Conservation (phyloP, 2,888 invertebrate species). For the Drosophila koepferae region DNA sequence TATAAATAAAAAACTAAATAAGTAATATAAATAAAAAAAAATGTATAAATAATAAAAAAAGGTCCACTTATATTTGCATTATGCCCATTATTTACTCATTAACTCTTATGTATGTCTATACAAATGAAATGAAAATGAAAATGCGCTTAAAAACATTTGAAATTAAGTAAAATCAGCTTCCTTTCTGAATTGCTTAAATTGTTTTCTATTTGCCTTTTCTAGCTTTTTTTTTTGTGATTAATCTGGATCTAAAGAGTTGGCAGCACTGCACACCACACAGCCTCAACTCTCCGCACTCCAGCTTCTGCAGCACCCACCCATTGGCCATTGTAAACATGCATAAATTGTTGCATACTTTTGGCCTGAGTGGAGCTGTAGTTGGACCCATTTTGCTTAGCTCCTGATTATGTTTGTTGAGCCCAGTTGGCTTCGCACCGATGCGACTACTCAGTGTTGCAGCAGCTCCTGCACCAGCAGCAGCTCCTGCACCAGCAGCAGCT, state of each 20-base stretch:
- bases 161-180: neutral
- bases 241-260: neutral
- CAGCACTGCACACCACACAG: neutral
- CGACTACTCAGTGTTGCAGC: neutral
- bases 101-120: no score
- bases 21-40: no score
- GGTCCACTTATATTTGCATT: no score
- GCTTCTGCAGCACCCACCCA: neutral
- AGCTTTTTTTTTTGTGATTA: neutral
- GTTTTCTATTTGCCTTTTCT: neutral
- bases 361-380: constrained; percentile 32
- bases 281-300: neutral
- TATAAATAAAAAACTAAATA: no score
- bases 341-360: constrained; percentile 79
- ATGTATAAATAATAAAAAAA: no score
- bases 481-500: constrained; percentile 24
- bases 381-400: constrained; percentile 67
- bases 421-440: constrained; percentile 27
- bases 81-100: no score
- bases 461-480: constrained; percentile 9
- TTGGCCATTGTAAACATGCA: constrained; percentile 74
- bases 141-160: no score
- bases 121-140: no score
- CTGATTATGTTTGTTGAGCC: constrained; percentile 77
- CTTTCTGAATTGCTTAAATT: neutral